Conservation (phyloP, 2,888 invertebrate genomes). For the Alcis repandata region DNA sequence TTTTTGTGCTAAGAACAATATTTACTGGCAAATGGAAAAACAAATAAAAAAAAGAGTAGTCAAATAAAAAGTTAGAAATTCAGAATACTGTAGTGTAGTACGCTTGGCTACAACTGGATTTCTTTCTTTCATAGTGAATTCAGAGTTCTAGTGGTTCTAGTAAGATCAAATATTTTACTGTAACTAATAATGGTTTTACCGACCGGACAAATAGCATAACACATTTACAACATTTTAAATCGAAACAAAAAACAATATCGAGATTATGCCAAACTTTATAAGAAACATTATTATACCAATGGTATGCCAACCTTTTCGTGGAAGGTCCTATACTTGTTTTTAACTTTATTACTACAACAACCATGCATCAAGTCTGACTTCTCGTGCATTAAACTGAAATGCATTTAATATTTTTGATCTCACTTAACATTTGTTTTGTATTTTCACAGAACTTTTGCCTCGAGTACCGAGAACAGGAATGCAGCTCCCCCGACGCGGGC, state of each 20-base stretch:
- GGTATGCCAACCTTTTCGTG: neutral
- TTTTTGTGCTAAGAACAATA: no score
- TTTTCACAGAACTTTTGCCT: conserved; percentile 78
- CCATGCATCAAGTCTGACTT: neutral
- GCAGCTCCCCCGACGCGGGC: conserved; percentile 60
- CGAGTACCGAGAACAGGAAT: conserved; percentile 78
- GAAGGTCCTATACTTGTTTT: neutral
- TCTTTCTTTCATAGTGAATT: no score
- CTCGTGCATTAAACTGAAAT: neutral
- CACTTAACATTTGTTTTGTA: conserved; percentile 24
- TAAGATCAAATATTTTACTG: no score
- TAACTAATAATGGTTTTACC: no score
- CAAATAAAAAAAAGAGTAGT: no score
- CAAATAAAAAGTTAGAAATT: no score
- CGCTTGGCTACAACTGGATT: no score
- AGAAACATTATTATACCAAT: neutral
- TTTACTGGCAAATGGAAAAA: no score
- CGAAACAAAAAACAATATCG: neutral
- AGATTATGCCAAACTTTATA: neutral
- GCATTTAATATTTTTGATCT: neutral
- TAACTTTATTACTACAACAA: neutral
- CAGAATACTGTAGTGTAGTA: no score
- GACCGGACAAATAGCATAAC: no score
- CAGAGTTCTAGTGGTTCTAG: no score
- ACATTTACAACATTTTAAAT: neutral